Base-by-base conservation (phyloP, 2,888 invertebrate species). In the Trachelus stipa region DNA sequence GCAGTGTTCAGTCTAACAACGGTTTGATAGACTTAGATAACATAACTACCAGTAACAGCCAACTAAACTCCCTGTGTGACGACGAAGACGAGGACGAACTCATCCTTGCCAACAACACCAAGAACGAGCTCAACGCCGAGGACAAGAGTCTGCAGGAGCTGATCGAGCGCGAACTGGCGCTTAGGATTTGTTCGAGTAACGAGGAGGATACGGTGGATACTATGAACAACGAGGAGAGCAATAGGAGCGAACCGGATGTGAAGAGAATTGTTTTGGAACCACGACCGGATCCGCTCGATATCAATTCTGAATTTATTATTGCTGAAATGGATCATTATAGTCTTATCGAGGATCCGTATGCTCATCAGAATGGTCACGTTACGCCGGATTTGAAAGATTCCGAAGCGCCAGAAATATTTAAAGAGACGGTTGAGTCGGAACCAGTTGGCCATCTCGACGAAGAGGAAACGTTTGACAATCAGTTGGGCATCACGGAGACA, bases 1-100 rank as follows among this genome's bases (percentile, higher is more conserved):
- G 91, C 87, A 84, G 88, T 89, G 89, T 90, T 85, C 89, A 88
- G 81, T 90, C 91, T 91, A 91, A 91, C 90, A 91, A 91, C 85
- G 90, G 91, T 89, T 89, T 91, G 90, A 91, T 91, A 86, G 90
- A 91, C 84, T 85, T 90, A 87, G 90, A 90, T 86, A 88, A 87
- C 84, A 80, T 90, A 88, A 89, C 89, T 86, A 82, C 90, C 86
- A 89, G 88, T 88, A 91, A 90, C 88, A 89, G 89, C 79, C 88
- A 90, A 87, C 85, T 90, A 89, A 90, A 89, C 82, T 85, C 88
- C 78, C 82, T 90, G 83, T 86, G 86, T 84, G 89, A 88, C 80
- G 88, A 91, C 83, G 88, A 89, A 79, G 89, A 91, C 77, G 89
- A 90, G 77, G 88, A 90, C 77, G 88, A 89, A 80, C 84, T 90